Percentiles rank a stretch among this genome's conserved stretches.
phyloP scores from a whole-genome alignment of 1,140 invertebrate species.

The Hormaphis cornu region DNA sequence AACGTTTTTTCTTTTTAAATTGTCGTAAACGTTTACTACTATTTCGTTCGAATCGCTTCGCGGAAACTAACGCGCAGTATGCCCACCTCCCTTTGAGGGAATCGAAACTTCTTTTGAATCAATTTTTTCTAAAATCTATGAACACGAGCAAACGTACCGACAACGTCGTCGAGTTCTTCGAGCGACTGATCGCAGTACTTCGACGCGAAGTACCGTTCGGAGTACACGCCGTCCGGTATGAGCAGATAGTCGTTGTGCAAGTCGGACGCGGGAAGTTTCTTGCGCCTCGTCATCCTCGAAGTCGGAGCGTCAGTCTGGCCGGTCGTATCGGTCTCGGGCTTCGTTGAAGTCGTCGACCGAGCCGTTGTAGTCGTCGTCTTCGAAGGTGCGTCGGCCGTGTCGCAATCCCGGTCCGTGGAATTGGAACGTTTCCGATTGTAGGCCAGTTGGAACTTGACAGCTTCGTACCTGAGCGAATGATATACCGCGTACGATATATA shows the following conservation, averaged over 20 bases:
- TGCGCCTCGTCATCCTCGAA: neutral
- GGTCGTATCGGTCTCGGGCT: neutral
- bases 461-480: neutral
- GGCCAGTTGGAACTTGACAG: neutral
- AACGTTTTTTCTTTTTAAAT: too few species aligned
- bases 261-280: too few species aligned
- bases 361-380: neutral
- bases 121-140: too few species aligned
- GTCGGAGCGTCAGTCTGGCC: neutral
- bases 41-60: too few species aligned
- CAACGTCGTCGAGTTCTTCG: neutral
- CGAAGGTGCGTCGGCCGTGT: neutral
- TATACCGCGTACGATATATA: too few species aligned
- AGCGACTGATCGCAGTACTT: neutral
- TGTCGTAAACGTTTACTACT: too few species aligned
- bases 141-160: too few species aligned
- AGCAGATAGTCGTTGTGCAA: slow-evolving; percentile 1
- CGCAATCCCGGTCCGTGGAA: slow-evolving; percentile 9
- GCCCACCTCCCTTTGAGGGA: too few species aligned
- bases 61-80: too few species aligned
- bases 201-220: neutral
- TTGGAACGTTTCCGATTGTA: neutral
- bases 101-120: too few species aligned
- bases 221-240: slow-evolving; percentile 6
- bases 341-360: neutral